Evolutionary conservation across 2,888 invertebrate genomes (phyloP).

Genomic region (Trilocha varians): DNA sequence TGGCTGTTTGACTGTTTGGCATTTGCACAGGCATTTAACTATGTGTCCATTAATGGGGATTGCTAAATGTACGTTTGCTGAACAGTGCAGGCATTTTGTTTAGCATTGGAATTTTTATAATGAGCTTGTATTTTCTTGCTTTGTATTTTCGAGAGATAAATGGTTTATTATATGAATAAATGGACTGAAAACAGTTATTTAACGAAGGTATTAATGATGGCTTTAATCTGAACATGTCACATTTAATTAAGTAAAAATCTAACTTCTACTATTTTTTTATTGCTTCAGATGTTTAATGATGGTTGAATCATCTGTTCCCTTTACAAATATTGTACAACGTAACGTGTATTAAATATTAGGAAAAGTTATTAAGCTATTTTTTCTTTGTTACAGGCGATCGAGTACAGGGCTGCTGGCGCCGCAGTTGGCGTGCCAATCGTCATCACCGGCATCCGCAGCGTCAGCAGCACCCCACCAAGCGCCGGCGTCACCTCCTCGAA

Average conservation of each 20-base stretch:
- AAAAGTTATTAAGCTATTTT: constrained; percentile 2
- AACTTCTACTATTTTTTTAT: no score
- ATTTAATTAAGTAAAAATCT: no score
- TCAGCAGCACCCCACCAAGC: constrained; percentile 40
- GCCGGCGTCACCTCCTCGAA: constrained; percentile 59
- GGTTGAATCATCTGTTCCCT: no score
- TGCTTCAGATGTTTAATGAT: no score
- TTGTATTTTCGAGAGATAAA: no score
- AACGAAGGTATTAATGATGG: no score
- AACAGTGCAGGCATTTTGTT: neutral
- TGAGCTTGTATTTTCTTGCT: no score
- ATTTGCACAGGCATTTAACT: neutral
- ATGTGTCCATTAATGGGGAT: neutral
- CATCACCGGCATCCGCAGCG: constrained; percentile 44
- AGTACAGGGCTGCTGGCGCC: constrained; percentile 61
- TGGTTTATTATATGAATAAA: no score
- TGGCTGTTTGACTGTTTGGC: neutral
- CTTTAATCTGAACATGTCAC: no score
- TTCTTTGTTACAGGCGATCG: constrained; percentile 57
- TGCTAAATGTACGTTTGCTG: neutral
- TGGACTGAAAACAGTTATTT: no score
- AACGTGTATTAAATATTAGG: neutral
- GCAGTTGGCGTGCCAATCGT: constrained; percentile 54
- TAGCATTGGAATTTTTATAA: no score
- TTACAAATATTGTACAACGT: no score